Conservation (phyloP, 2,888 invertebrate species). For the Latrodectus elegans region DNA sequence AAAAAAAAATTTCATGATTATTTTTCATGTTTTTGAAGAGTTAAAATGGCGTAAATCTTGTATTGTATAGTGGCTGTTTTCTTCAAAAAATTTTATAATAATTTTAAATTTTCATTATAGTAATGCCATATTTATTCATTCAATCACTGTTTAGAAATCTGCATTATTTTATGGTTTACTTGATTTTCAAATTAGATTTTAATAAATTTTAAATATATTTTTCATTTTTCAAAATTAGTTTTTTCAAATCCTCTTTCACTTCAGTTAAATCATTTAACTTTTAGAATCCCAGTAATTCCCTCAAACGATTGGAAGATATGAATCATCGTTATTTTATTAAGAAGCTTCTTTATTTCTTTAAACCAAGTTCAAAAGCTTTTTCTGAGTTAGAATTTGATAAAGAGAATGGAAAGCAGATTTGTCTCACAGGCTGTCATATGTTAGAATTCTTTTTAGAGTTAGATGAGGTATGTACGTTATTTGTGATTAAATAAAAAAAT, state of each 20-base stretch:
- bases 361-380: slow-evolving; percentile 90
- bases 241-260: too few species aligned
- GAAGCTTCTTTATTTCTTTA: slow-evolving; percentile 87
- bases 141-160: too few species aligned
- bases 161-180: too few species aligned
- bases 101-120: too few species aligned
- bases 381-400: slow-evolving; percentile 86
- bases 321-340: slow-evolving; percentile 82
- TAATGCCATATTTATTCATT: too few species aligned
- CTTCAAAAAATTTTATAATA: neutral
- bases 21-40: too few species aligned
- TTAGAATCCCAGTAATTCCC: slow-evolving; percentile 75
- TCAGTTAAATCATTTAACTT: slow-evolving; percentile 44
- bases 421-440: slow-evolving; percentile 79
- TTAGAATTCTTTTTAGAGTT: slow-evolving; percentile 83
- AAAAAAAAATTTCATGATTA: too few species aligned
- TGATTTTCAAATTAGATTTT: too few species aligned
- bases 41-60: neutral
- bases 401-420: slow-evolving; percentile 75
- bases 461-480: slow-evolving; percentile 78
- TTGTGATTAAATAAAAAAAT: neutral
- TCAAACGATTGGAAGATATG: slow-evolving; percentile 81
- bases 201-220: too few species aligned
- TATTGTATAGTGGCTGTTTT: neutral
- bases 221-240: too few species aligned